Evolutionary conservation across 1,140 invertebrate genomes (phyloP).

Genomic region (Sweltsa coloradensis): DNA sequence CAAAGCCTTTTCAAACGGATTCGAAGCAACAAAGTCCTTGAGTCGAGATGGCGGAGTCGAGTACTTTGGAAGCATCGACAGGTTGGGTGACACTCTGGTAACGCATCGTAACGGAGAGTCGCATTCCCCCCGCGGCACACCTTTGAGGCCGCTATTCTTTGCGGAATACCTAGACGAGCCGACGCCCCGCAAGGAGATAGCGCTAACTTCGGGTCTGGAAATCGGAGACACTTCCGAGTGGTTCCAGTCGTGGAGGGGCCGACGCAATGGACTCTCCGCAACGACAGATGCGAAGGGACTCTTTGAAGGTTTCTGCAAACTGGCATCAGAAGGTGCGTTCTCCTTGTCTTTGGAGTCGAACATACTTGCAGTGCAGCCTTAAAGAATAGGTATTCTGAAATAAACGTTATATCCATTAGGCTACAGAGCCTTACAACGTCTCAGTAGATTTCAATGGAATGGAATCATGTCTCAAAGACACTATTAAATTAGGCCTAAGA

Average conservation of each 20-base stretch:
- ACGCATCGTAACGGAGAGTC: not conserved
- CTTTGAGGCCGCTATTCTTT: not conserved
- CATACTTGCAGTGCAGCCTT: too few species aligned
- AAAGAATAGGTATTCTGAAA: too few species aligned
- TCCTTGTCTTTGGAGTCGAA: too few species aligned
- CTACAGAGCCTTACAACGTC: too few species aligned
- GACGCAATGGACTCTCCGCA: not conserved
- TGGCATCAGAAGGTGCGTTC: too few species aligned
- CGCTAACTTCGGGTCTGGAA: not conserved
- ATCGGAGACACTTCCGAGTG: not conserved
- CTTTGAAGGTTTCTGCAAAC: too few species aligned
- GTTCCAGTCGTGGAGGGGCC: not conserved
- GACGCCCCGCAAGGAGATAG: not conserved
- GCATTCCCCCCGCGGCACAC: not conserved
- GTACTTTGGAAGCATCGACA: not conserved
- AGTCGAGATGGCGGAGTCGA: conserved; percentile 2
- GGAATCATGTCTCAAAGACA: too few species aligned
- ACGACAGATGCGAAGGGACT: not conserved
- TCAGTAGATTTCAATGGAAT: too few species aligned
- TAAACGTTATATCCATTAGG: too few species aligned
- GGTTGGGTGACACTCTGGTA: not conserved
- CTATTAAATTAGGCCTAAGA: too few species aligned
- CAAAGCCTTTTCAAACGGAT: conserved; percentile 7
- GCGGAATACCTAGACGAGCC: not conserved
- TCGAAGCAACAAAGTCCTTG: not conserved